A percentile compares a stretch with the other conserved stretches of the same genome.
phyloP scores from a whole-genome alignment of 2,113 vertebrate species.

The Choloepus hoffmanni region DNA sequence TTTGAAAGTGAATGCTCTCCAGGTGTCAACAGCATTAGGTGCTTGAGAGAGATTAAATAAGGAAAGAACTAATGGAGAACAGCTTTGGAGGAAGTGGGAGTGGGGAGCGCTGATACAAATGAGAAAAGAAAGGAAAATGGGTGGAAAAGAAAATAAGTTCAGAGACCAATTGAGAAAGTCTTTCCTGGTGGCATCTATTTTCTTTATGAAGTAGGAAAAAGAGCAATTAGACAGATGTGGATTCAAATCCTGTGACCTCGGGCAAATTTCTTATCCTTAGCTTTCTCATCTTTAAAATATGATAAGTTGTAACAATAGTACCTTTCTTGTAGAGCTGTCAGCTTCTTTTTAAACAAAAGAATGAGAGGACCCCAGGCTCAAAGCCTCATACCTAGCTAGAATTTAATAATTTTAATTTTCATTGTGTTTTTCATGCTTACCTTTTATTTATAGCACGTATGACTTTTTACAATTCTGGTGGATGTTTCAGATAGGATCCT shows the following conservation, averaged over 20 bases:
- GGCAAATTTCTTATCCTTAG: background rate
- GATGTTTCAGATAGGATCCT: background rate
- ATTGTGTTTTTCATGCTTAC: background rate
- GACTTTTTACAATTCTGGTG: background rate
- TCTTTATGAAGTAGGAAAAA: background rate
- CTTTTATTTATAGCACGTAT: conserved; percentile 5
- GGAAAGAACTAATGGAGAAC: background rate
- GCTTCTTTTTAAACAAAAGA: background rate
- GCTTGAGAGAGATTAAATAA: background rate
- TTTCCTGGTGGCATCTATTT: background rate
- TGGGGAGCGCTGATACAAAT: too few species aligned
- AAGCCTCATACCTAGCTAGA: background rate
- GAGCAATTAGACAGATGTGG: background rate
- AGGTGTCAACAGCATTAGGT: background rate
- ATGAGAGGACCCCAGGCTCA: background rate
- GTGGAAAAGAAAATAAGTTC: background rate
- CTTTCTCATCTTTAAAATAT: background rate
- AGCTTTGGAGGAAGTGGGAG: background rate
- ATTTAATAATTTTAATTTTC: conserved; percentile 41
- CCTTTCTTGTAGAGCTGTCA: background rate
- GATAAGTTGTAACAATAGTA: background rate
- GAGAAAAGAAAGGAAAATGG: background rate
- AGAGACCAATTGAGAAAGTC: background rate
- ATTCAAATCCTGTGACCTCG: background rate
- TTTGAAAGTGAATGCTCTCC: background rate